Conservation (phyloP, 1,140 invertebrate species). For the Microvelia longipes region DNA sequence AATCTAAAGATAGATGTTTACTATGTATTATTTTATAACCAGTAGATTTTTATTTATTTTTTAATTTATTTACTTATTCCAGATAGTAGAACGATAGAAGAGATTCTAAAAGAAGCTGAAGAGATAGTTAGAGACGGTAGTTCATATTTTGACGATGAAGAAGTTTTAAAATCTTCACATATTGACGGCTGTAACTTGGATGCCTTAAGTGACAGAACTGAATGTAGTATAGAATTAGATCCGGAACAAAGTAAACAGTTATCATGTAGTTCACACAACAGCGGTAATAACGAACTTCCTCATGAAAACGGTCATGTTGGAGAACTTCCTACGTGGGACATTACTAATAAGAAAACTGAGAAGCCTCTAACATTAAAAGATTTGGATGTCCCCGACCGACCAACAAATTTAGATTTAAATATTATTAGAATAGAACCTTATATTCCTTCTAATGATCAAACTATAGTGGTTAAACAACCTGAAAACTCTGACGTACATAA, state of each 20-base stretch:
- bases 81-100: constrained; percentile 17
- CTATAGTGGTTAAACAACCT: too few relatives aligned
- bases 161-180: neutral
- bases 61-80: neutral
- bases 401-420: neutral
- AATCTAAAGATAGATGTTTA: too few relatives aligned
- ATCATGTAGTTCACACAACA: neutral
- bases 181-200: neutral
- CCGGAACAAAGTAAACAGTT: neutral
- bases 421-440: too few relatives aligned
- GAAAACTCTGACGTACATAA: too few relatives aligned
- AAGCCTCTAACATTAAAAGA: neutral
- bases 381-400: neutral
- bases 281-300: neutral
- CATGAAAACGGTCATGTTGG: neutral
- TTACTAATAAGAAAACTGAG: neutral
- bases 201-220: neutral
- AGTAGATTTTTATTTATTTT: too few relatives aligned
- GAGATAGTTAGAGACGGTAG: constrained; percentile 11
- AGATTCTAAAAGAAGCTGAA: constrained; percentile 18
- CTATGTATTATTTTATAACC: too few relatives aligned
- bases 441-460: too few relatives aligned
- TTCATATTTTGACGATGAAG: constrained; percentile 9
- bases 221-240: neutral
- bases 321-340: neutral